Evolutionary conservation across 1,140 invertebrate genomes (phyloP).

Genomic region (Triops longicaudatus): DNA sequence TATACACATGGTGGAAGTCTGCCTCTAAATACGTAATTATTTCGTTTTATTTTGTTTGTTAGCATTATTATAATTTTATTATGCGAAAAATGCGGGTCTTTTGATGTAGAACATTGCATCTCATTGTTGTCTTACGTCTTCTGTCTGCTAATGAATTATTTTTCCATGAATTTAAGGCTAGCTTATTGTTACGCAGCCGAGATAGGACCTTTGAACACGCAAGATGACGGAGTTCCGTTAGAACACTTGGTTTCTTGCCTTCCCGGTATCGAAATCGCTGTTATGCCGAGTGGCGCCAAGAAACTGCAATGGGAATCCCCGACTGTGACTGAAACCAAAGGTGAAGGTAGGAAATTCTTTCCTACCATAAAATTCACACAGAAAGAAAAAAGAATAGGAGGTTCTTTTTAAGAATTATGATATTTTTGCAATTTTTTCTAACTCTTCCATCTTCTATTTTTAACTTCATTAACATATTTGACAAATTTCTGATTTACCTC

Average conservation of each 20-base stretch:
- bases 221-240: slow-evolving; percentile 61
- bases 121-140: too few relatives aligned
- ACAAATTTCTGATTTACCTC: too few relatives aligned
- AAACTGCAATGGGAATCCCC: slow-evolving; percentile 41
- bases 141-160: too few relatives aligned
- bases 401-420: too few relatives aligned
- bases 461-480: too few relatives aligned
- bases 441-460: too few relatives aligned
- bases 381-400: too few relatives aligned
- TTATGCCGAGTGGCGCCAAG: slow-evolving; percentile 40
- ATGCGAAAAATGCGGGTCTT: too few relatives aligned
- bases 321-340: background rate
- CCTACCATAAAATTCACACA: too few relatives aligned
- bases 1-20: slow-evolving; percentile 58
- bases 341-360: slow-evolving; percentile 1
- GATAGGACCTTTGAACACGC: slow-evolving; percentile 48
- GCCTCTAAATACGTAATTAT: slow-evolving; percentile 56
- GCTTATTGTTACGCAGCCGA: slow-evolving; percentile 66
- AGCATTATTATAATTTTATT: too few relatives aligned
- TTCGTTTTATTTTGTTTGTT: slow-evolving; percentile 16
- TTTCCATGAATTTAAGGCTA: slow-evolving; percentile 48
- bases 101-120: too few relatives aligned
- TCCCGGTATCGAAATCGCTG: slow-evolving; percentile 54
- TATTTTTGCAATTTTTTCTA: too few relatives aligned
- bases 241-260: slow-evolving; percentile 80